These are phyloP conservation scores for Buceros bicornis DNA, from an alignment of 2,797 vertebrate species.

Conservation along the genomic window DNA sequence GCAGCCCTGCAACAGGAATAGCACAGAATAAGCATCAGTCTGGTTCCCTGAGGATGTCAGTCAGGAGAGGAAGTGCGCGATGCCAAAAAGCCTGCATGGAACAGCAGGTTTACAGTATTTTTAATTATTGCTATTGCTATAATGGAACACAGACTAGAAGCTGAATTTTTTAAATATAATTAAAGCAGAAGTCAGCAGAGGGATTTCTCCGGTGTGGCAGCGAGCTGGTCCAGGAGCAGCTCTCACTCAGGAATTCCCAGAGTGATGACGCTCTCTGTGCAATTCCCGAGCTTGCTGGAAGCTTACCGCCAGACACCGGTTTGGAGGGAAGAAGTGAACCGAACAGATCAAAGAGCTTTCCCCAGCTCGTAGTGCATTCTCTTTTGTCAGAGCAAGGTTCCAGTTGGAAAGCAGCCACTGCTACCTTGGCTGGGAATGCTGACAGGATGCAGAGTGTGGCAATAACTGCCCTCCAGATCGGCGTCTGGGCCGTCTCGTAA, in stretches of 20 bases:
- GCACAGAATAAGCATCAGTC: conserved; percentile 42
- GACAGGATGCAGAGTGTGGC: background rate
- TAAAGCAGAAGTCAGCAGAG: conserved; percentile 41
- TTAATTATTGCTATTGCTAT: conserved; percentile 63
- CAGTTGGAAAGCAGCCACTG: conserved; percentile 53
- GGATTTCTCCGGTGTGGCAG: conserved; percentile 36
- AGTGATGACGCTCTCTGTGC: rapidly evolving
- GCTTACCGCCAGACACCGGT: rapidly evolving
- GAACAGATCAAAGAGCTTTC: background rate
- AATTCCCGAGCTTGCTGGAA: background rate
- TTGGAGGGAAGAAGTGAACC: background rate
- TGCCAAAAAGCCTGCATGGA: conserved; percentile 53
- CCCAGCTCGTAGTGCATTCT: background rate
- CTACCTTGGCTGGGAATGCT: conserved; percentile 13
- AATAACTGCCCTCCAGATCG: background rate
- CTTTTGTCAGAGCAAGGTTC: background rate
- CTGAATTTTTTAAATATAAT: conserved; percentile 10
- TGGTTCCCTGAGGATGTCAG: conserved; percentile 64
- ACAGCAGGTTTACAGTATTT: conserved; percentile 20
- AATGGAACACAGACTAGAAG: background rate
- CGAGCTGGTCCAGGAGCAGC: background rate
- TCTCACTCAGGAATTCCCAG: background rate
- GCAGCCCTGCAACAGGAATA: conserved; percentile 46
- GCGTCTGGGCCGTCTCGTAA: background rate
- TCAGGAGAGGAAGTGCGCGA: conserved; percentile 7